Evolutionary conservation across 2,888 invertebrate species (phyloP).

Genomic region (Crematogaster levior): DNA sequence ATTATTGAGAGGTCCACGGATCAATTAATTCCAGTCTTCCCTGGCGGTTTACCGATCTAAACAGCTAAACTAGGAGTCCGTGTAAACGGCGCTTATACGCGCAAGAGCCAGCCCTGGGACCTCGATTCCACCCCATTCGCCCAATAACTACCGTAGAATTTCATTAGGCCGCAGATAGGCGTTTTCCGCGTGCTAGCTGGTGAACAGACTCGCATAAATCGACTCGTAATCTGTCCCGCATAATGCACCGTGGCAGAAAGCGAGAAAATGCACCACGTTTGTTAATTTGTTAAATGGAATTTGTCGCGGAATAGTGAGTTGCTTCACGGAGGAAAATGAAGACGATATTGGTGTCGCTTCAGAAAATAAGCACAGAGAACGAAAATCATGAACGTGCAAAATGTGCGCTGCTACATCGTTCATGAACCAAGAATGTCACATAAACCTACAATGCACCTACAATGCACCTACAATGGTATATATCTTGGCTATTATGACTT

Average conservation of each 20-base stretch:
- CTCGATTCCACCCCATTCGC: conserved; percentile 48
- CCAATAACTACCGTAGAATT: conserved; percentile 63
- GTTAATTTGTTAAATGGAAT: neutral
- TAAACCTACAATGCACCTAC: no score
- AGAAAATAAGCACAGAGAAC: neutral
- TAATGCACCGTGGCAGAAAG: neutral
- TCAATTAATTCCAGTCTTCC: conserved; percentile 57
- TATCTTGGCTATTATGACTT: neutral
- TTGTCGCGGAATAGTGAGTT: neutral
- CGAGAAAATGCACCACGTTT: neutral
- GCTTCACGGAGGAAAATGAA: neutral
- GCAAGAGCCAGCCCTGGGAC: neutral
- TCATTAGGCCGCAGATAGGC: conserved; percentile 60
- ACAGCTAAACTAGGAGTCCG: conserved; percentile 49
- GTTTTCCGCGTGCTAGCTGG: conserved; percentile 52
- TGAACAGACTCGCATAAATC: conserved; percentile 60
- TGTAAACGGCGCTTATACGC: conserved; percentile 48
- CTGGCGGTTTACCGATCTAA: conserved; percentile 48
- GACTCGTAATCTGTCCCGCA: conserved; percentile 26
- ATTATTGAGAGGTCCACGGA: conserved; percentile 47
- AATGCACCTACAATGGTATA: neutral
- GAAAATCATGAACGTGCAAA: conserved; percentile 8
- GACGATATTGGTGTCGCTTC: neutral
- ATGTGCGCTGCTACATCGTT: neutral
- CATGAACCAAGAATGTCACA: conserved; percentile 35